Evolutionary conservation across 2,113 vertebrate species (phyloP).

Genomic region (Malaclemys terrapin): DNA sequence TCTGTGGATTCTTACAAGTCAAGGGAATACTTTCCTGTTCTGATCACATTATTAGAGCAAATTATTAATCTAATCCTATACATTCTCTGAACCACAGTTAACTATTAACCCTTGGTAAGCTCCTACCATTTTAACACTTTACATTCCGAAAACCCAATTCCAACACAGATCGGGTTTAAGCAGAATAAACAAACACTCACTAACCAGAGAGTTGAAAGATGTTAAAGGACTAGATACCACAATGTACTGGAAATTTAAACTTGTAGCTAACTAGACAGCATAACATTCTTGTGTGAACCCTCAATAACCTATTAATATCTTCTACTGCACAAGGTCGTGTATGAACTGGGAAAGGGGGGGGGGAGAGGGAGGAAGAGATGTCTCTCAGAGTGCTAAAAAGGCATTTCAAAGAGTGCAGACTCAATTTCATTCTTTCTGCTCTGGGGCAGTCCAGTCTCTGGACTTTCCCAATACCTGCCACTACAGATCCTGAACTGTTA

Average conservation of each 20-base stretch:
- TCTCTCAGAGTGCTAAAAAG: neutral
- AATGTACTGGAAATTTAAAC: neutral
- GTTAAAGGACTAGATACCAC: neutral
- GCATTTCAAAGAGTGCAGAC: neutral
- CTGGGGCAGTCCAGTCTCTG: neutral
- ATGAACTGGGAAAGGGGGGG: neutral
- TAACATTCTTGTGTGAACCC: conserved; percentile 11
- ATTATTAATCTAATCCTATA: neutral
- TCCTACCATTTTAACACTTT: neutral
- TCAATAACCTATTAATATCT: neutral
- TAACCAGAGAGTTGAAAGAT: neutral
- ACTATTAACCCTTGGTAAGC: neutral
- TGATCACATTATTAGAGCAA: fast-evolving
- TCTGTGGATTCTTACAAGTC: neutral
- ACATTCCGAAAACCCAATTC: neutral
- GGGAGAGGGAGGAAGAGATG: too few relatives aligned
- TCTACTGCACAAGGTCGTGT: neutral
- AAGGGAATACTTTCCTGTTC: fast-evolving
- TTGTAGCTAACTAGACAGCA: conserved; percentile 11
- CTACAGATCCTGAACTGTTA: neutral
- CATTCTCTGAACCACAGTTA: neutral
- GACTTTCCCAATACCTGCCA: neutral
- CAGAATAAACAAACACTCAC: neutral
- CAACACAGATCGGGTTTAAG: neutral
- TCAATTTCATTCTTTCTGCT: neutral